Conservation (phyloP, 2,113 vertebrate genomes). For the Syrrhaptes paradoxus region DNA sequence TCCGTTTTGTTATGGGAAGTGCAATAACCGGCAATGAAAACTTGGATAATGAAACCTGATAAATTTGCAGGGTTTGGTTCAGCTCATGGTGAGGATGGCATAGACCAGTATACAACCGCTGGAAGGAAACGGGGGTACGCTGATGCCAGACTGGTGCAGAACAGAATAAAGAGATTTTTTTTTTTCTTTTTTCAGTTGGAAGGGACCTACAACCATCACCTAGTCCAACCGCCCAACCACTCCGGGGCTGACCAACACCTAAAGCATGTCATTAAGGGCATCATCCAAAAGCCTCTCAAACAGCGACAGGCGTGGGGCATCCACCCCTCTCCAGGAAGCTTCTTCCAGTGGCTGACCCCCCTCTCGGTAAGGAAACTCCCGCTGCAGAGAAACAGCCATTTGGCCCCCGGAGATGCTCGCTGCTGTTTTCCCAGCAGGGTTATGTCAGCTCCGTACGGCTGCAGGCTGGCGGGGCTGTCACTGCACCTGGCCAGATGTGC, state of each 20-base stretch:
- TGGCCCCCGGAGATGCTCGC: neutral
- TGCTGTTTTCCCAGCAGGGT: neutral
- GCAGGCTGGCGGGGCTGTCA: neutral
- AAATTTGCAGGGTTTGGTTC: neutral
- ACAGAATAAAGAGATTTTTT: too few relatives aligned
- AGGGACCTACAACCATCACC: fast-evolving
- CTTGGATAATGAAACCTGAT: neutral
- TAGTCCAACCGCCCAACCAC: neutral
- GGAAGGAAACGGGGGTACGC: neutral
- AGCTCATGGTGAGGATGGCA: neutral
- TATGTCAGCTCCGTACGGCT: neutral
- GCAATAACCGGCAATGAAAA: neutral
- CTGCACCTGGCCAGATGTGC: neutral
- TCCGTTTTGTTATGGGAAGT: neutral
- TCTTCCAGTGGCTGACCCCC: neutral
- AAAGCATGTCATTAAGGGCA: too few relatives aligned
- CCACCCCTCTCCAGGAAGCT: neutral
- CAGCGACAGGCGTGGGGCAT: too few relatives aligned
- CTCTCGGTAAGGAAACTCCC: neutral
- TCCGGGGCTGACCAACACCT: too few relatives aligned
- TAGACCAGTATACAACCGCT: neutral
- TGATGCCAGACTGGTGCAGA: fast-evolving
- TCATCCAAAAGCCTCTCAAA: too few relatives aligned
- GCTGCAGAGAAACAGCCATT: too few relatives aligned
- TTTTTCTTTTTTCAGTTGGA: neutral